A percentile compares a stretch with the other conserved stretches of the same genome.
Evolutionary conservation across 2,113 vertebrate species (phyloP).

Genomic region (zebrafish (Danio rerio)): DNA sequence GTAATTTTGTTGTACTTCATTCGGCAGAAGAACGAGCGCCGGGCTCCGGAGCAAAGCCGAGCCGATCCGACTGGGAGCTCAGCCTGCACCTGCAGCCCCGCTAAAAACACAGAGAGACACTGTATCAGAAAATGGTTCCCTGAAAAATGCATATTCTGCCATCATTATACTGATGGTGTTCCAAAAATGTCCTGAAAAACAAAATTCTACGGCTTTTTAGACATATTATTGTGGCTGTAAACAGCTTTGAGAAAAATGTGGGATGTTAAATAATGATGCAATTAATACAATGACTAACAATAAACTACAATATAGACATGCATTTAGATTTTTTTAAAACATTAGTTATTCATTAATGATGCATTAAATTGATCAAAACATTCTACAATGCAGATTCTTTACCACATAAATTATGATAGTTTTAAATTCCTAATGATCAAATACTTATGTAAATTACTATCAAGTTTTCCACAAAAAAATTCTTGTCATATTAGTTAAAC

Average conservation of each 20-base stretch:
- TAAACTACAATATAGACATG: not conserved
- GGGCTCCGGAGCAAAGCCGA: constrained; percentile 85
- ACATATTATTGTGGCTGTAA: not conserved
- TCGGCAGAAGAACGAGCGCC: constrained; percentile 90
- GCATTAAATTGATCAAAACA: not conserved
- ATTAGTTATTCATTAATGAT: not conserved
- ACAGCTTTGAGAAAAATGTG: not conserved
- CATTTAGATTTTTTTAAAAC: too few species aligned
- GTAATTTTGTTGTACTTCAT: constrained; percentile 84
- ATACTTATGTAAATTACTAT: not conserved
- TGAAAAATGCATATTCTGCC: not conserved
- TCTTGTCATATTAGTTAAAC: not conserved
- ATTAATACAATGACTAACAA: not conserved
- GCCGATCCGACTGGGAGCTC: constrained; percentile 82
- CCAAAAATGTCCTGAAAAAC: not conserved
- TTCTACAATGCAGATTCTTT: not conserved
- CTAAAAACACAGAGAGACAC: constrained; percentile 54
- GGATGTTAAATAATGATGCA: not conserved
- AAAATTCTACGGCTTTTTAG: not conserved
- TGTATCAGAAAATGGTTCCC: not conserved
- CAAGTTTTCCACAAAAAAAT: not conserved
- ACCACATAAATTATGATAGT: not conserved
- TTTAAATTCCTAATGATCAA: not conserved
- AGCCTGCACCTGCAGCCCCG: constrained; percentile 87
- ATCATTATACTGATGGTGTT: not conserved